Base-by-base conservation (phyloP, 1,140 invertebrate species). In the Drosophila leontia region DNA sequence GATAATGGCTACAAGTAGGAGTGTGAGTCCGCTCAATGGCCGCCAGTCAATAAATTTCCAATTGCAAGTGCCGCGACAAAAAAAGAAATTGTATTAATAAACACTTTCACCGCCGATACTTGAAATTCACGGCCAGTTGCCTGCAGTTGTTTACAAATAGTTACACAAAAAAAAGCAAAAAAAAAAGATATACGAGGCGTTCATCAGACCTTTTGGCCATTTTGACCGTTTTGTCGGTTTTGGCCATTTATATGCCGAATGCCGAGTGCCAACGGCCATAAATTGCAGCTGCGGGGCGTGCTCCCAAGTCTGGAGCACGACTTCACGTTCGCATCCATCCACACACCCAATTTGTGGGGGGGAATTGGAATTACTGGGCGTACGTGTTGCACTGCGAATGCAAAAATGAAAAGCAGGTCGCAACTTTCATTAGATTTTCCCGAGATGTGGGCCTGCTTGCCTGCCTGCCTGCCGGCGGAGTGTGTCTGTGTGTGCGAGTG, bases 401-500 rank as follows among this genome's bases (percentile, higher is more conserved):
- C 85, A 65, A 79, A 45, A 65, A 37, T 35, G 45, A 68, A 91
- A 91, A 91, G 64, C 80, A 75, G 87, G 87, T 91, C 87, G 82
- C 59, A 72, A 91, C 87, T 86, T 91, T 91, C 83, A 87, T 91
- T 91, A 76, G 75, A 91, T 88, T 88, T 88, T 81, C 45, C 70
- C 67, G 63, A 70, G 67, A 70, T 70, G 45, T 41, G 65, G 37
- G 35, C 37, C 19, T 29, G 45, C 32, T 29, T 7, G 13, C n/a
- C 29, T 60, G 62, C 12, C 32, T 7, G 50, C 15, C 7, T 42
- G 15, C 29, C 19, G 45, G 60, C 50, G 19, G 19, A 19, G 15
- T 35, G 8, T 17, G 13, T 19, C 35, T 53, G 12, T 41, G 23
- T 62, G 7, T 47, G n/a, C 26, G 12, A n/a, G 5, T 47, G 13